Evolutionary conservation across 2,797 vertebrate species (phyloP), one percentile per base, ranked within the genome.

Genomic region (Microcaecilia unicolor): DNA sequence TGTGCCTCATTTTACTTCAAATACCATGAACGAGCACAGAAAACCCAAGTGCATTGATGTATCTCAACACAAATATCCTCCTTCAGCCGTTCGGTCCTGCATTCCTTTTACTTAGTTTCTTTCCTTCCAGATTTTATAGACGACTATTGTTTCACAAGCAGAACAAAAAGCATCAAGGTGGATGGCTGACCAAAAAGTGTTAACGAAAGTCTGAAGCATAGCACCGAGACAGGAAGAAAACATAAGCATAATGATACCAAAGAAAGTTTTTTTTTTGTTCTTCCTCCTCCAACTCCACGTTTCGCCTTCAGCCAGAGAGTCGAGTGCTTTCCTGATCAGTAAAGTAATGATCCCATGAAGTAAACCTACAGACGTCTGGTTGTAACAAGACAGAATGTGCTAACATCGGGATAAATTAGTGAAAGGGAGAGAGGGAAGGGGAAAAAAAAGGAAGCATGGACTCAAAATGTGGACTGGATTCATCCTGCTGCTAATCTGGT

Each of bases 391-490:
- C 81, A 81, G 77, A 83, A 83, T 83, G 81, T 81, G 82, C 80
- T 78, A 83, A 84, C 78, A 81, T 80, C 72, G 70, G 72, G 84
- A 78, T 75, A 85, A 86, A 85, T 87, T 85, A 86, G 80, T 74
- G 77, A 76, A 80, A 78, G 70, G 67, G 64, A 70, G 68, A 76
- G 74, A 58, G 68, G 55, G 70, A 76, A 75, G 64, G 67, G 66
- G 63, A 57, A 70, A 61, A 57, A 74, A 64, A 72, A 71, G 59
- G 68, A 44, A 74, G 76, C 83, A 78, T 79, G 69, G 80, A 77
- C 74, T 83, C 81, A 86, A 87, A 87, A 84, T 85, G 80, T 80
- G 84, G 84, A 78, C 76, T 87, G 84, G 84, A 87, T 84, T 85
- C 76, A 65, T 71, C 78, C 75, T 74, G 68, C 27, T 44, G 55